These are phyloP conservation scores for Xenopus laevis DNA, from an alignment of 2,113 vertebrate genomes.

Conservation along the genomic window DNA sequence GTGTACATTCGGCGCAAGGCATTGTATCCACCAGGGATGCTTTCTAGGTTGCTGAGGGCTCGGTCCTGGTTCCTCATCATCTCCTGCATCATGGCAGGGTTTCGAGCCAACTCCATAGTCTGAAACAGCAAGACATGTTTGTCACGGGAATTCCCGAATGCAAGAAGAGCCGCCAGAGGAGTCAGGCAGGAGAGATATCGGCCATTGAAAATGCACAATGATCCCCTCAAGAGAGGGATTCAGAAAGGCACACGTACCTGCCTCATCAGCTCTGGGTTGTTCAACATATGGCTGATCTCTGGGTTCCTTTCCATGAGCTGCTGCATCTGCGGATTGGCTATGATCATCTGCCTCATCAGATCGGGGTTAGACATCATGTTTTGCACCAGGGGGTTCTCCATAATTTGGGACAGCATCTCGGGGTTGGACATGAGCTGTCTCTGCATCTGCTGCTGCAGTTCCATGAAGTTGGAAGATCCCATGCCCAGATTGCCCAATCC, in stretches of 20 bases:
- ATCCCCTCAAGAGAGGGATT: too few relatives aligned
- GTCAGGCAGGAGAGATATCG: too few relatives aligned
- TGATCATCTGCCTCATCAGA: constrained; percentile 97
- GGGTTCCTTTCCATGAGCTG: constrained; percentile 97
- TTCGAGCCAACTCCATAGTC: constrained; percentile 96
- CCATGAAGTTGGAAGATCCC: constrained; percentile 98
- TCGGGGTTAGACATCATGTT: constrained; percentile 98
- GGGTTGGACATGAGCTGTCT: constrained; percentile 98
- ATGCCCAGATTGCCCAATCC: constrained; percentile 85
- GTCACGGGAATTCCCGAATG: too few relatives aligned
- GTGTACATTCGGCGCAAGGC: constrained; percentile 98
- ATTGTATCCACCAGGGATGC: constrained; percentile 96
- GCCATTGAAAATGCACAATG: too few relatives aligned
- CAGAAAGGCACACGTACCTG: constrained; percentile 69
- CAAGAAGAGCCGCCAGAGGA: too few relatives aligned
- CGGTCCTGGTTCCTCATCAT: constrained; percentile 99
- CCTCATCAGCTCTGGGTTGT: constrained; percentile 97
- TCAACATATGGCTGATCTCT: constrained; percentile 97
- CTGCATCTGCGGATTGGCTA: constrained; percentile 98
- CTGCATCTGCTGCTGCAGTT: constrained; percentile 98
- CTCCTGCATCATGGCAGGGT: constrained; percentile 99
- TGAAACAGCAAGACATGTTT: constrained; percentile 47
- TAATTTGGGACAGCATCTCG: constrained; percentile 97
- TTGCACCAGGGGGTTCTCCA: constrained; percentile 98
- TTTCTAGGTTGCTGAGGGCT: constrained; percentile 95